Evolutionary conservation across 2,113 vertebrate genomes (phyloP).

Genomic region (Pluvialis apricaria): DNA sequence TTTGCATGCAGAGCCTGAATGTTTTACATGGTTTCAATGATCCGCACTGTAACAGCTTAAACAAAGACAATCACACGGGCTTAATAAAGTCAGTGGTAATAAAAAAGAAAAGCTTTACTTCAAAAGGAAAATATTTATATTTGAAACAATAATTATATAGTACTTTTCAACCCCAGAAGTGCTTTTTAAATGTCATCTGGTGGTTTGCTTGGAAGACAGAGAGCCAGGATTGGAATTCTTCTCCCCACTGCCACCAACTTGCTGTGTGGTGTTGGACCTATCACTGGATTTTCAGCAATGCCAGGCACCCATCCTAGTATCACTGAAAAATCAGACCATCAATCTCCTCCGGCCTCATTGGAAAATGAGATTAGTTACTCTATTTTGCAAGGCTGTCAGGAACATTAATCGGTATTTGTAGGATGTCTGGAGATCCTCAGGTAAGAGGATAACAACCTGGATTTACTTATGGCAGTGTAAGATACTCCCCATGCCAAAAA

Average conservation of each 20-base stretch:
- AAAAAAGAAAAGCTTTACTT: constrained; percentile 56
- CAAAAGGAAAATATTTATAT: constrained; percentile 64
- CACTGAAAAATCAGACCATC: not conserved
- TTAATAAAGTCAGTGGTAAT: constrained; percentile 61
- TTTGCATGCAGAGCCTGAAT: not conserved
- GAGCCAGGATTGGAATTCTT: constrained; percentile 14
- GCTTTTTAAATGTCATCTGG: constrained; percentile 52
- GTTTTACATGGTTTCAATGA: constrained; percentile 23
- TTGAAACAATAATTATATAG: constrained; percentile 51
- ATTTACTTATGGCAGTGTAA: not conserved
- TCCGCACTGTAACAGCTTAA: not conserved
- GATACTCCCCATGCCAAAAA: not conserved
- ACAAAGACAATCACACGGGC: constrained; percentile 54
- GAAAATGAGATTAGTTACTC: not conserved
- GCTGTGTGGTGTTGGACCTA: constrained; percentile 22
- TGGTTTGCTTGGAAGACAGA: not conserved
- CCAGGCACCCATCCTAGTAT: not conserved
- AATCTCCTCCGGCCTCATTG: not conserved
- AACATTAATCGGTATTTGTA: not conserved
- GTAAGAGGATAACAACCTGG: not conserved
- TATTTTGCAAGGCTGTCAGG: not conserved
- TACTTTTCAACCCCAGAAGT: constrained; percentile 39
- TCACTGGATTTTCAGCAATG: not conserved
- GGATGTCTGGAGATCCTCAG: not conserved
- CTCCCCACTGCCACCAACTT: not conserved